phyloP scores from a whole-genome alignment of 23 tunicate species.

The Oikopleura albicans region DNA sequence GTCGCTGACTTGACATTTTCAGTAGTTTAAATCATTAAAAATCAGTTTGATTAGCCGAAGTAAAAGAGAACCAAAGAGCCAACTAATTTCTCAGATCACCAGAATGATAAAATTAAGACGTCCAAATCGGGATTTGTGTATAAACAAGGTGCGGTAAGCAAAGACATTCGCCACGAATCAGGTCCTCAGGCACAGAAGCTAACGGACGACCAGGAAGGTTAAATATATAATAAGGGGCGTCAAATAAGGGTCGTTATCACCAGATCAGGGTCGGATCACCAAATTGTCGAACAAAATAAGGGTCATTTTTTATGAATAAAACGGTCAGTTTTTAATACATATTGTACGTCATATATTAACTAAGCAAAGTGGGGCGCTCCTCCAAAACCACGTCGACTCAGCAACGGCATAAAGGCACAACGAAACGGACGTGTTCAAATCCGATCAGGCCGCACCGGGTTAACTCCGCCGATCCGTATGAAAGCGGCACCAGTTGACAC shows the following conservation, averaged over 20 bases:
- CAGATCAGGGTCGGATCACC: no score
- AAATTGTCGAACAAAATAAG: no score
- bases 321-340: no score
- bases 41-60: no score
- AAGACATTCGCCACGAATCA: neutral
- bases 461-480: neutral
- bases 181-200: neutral
- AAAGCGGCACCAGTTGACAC: neutral
- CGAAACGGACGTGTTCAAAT: neutral
- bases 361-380: neutral
- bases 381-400: neutral
- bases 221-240: neutral
- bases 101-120: neutral
- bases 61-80: neutral
- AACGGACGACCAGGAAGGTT: neutral
- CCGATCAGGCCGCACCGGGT: neutral
- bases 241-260: no score
- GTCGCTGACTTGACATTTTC: no score
- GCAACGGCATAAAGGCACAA: neutral
- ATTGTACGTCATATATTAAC: no score
- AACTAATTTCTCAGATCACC: neutral
- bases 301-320: no score
- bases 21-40: no score
- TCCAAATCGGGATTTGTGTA: neutral
- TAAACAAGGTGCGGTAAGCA: slow-evolving; percentile 4